These are phyloP conservation scores for Toxotes jaculatrix DNA, from an alignment of 2,113 vertebrate species.

Conservation along the genomic window DNA sequence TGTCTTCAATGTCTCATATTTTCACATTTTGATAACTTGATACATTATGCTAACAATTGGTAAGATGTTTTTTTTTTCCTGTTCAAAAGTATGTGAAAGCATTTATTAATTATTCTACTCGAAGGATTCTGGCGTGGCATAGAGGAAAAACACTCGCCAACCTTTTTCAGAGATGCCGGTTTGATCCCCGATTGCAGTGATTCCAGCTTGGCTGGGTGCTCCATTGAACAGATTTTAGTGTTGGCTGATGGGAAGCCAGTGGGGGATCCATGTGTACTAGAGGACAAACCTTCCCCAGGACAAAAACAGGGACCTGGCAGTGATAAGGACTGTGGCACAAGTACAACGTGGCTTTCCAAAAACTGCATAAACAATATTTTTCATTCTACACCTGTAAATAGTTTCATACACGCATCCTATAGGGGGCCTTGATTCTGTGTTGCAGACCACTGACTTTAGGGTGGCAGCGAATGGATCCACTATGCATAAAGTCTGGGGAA, in stretches of 20 bases:
- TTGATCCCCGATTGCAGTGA: conserved; percentile 1
- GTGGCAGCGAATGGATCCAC: conserved; percentile 11
- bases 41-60: not conserved
- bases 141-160: not conserved
- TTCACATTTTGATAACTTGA: not conserved
- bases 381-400: not conserved
- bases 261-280: not conserved
- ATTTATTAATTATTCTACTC: not conserved
- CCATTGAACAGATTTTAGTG: not conserved
- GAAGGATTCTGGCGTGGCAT: not conserved
- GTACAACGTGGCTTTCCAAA: not conserved
- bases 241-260: conserved; percentile 12
- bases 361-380: conserved; percentile 1
- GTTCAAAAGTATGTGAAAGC: not conserved
- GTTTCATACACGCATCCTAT: not conserved
- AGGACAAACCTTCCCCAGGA: not conserved
- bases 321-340: not conserved
- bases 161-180: conserved; percentile 1
- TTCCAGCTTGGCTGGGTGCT: not conserved
- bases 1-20: not conserved
- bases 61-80: not conserved
- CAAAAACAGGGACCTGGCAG: not conserved
- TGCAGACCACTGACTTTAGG: conserved; percentile 7
- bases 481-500: conserved; percentile 4
- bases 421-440: not conserved